These are phyloP conservation scores for Sebastolobus alascanus DNA, from an alignment of 2,797 vertebrate genomes.

Conservation along the genomic window DNA sequence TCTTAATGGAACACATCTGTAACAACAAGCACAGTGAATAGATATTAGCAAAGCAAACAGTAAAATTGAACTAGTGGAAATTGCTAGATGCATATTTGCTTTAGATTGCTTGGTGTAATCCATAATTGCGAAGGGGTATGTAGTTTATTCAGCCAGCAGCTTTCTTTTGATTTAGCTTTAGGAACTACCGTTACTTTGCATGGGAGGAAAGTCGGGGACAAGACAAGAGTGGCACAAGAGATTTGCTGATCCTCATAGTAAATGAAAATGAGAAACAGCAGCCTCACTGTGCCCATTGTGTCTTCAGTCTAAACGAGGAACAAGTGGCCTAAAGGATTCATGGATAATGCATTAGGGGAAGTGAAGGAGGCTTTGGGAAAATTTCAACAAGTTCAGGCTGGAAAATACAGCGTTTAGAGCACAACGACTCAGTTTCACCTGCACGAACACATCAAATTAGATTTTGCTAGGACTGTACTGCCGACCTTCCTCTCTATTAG, in stretches of 20 bases:
- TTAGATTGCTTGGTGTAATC: conserved; percentile 6
- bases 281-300: conserved; percentile 5
- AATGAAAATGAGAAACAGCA: conserved; percentile 32
- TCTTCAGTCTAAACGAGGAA: conserved; percentile 31
- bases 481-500: conserved; percentile 18
- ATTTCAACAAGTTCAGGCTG: conserved; percentile 14
- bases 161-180: conserved; percentile 17
- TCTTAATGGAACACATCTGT: conserved; percentile 19
- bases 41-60: conserved; percentile 15
- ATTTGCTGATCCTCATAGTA: conserved; percentile 9
- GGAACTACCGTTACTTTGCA: background rate
- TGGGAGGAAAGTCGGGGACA: background rate
- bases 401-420: background rate
- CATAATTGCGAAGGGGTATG: background rate
- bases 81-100: conserved; percentile 22
- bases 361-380: conserved; percentile 3
- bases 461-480: conserved; percentile 14
- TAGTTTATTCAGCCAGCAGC: background rate
- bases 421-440: conserved; percentile 11
- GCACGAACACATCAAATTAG: conserved; percentile 14
- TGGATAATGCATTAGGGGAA: conserved; percentile 21
- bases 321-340: conserved; percentile 16
- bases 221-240: background rate
- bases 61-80: background rate
- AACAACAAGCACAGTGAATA: conserved; percentile 13